These are phyloP conservation scores for Ptilodon capucinus DNA, from an alignment of 2,888 invertebrate species.

Conservation along the genomic window DNA sequence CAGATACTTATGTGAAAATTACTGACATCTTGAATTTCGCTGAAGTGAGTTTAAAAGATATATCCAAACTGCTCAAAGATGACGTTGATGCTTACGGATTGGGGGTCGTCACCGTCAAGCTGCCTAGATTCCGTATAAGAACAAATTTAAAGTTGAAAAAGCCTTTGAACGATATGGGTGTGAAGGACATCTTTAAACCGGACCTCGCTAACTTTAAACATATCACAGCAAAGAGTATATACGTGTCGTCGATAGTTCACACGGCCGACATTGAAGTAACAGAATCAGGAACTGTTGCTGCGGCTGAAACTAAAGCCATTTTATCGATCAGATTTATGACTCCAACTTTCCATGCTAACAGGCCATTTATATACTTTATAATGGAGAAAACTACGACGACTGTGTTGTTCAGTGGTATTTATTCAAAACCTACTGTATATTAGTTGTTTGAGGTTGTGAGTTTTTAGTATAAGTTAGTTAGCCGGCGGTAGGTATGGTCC, in stretches of 20 bases:
- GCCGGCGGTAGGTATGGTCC: no score
- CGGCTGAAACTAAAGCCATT: conserved; percentile 80
- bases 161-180: conserved; percentile 84
- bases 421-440: conserved; percentile 69
- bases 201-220: conserved; percentile 79
- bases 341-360: conserved; percentile 84
- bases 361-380: conserved; percentile 86
- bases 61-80: conserved; percentile 74
- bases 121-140: conserved; percentile 84
- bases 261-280: conserved; percentile 89
- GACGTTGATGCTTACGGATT: conserved; percentile 77
- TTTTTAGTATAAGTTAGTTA: no score
- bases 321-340: conserved; percentile 81
- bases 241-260: conserved; percentile 85
- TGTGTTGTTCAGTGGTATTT: conserved; percentile 85
- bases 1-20: conserved; percentile 77
- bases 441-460: conserved; percentile 22
- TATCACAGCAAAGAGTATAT: conserved; percentile 79
- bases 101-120: conserved; percentile 83
- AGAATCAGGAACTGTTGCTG: conserved; percentile 88
- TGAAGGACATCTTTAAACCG: conserved; percentile 84
- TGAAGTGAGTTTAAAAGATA: conserved; percentile 65
- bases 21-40: conserved; percentile 79
- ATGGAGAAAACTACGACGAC: conserved; percentile 85
- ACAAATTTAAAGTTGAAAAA: conserved; percentile 84